Evolutionary conservation across 2,797 vertebrate genomes (phyloP), one percentile per base, ranked within the genome.

Genomic region (Poecilia picta): DNA sequence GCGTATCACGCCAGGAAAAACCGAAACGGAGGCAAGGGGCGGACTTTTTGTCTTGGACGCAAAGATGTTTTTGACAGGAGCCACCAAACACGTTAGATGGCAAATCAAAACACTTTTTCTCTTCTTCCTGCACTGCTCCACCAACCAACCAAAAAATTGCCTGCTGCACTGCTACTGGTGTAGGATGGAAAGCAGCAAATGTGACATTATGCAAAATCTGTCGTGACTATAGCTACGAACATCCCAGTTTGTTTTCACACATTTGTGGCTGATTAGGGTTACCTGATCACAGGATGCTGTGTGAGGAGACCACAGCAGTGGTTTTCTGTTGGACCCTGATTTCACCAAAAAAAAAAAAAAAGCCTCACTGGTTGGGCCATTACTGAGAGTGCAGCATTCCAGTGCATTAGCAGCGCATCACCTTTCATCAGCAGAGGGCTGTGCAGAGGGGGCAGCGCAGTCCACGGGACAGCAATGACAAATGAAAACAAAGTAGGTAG

Each of bases 401-500:
- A 74, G 74, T 76, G 76, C 79, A 88, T 88, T 78, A 87, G 74
- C 78, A 74, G 66, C 43, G 79, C 73, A 70, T 87, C 84, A 83
- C 55, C 68, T 87, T 84, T 85, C 74, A 88, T 85, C 78, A 88
- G 78, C 45, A 74, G 49, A 75, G 79, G 62, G 59, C 74, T 73
- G 75, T 57, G n/a, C 79, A 83, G 88, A 74, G 41, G 45, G 31
- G 4, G 5, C 25, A 18, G 53, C 23, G 11, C 23, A 41, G 77
- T 73, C 78, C 28, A 70, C 36, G 62, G 47, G 79, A 77, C 6
- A 81, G 66, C 84, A 62, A 85, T 73, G 72, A 81, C 77, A 80
- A 77, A 83, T 72, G 57, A 84, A 82, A 86, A 87, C 77, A 87
- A 89, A 84, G 77, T 64, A 71, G 43, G 78, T 45, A 75, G 72